Evolutionary conservation across 2,888 invertebrate species (phyloP), one percentile per base, ranked within the genome.

Genomic region (Phragmatobia fuliginosa): DNA sequence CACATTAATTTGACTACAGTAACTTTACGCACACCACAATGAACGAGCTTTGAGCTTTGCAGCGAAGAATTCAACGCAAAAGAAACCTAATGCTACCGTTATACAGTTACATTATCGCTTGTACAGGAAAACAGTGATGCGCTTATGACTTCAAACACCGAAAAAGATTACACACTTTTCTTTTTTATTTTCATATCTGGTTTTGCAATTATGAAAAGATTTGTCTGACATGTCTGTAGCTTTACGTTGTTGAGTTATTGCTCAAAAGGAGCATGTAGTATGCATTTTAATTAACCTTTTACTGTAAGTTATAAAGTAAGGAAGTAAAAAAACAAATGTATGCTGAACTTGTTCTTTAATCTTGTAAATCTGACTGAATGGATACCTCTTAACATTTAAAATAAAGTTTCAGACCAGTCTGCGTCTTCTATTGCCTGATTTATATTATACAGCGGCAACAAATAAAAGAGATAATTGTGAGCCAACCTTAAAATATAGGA

Each of bases 1-100:
- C 78, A 81, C 78, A 75, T 78, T 49, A 65, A 59, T 28, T 1
- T 28, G 75, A 61, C 36, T 18, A 18, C 60, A 69, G 71, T 75
- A 73, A 76, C 75, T 74, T 71, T 70, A 84, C 82, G 28, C 85
- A 84, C 82, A 80, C 83, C 74, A 10, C 8, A 5, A 62, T 45
- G 70, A n/a, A 11, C 0, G 69, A 86, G 85, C 86, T 87, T 86
- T 75, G 80, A 87, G 85, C 86, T 87, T 86, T 76, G 68, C 58
- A 16, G 38, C 49, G 7, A 41, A 38, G 45, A 41, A 36, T 8
- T 0, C 67, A 71, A 38, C 36, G 6, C 8, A 75, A 68, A 72
- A 45, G 62, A 2, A 38, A 78, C 71, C 49, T 74, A 1, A 5
- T 0, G 0, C 0, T 0, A 0, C 25, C 0, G 0, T 0, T 0